Base-by-base conservation (phyloP, 2,113 vertebrate genomes). In the Takifugu bimaculatus region DNA sequence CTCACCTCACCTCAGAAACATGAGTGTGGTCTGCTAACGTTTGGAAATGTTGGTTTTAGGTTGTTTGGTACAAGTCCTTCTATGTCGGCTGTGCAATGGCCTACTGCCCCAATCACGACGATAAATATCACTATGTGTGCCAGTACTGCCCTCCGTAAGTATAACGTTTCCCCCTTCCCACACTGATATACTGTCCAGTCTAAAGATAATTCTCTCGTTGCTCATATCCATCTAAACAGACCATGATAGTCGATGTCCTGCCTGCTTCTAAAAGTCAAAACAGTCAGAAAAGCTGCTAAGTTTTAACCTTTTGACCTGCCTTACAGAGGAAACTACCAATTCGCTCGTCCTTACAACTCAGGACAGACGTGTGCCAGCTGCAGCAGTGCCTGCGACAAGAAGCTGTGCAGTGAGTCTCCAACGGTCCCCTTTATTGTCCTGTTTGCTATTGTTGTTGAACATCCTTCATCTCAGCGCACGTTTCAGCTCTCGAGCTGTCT, bases 361-460 rank as follows among this genome's bases (percentile, higher is more conserved):
- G 84, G 85, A 53, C 48, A 56, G 5, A 2, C 70, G 26, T 90
- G 90, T 6, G 48, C 5, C 2, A 80, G 85, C 45, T 90, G 85
- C 15, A 76, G 77, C 13, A 47, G 61, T 0, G 48, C 60, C 29
- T 90, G 87, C 39, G 70, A 87, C 13, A 68, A 79, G 52, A 80
- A 78, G 26, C 73, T 88, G 65, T 88, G 89, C 75, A 81, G 81
- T 88, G 72, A 85, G 83, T 87, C 13, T n/a, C 45, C 6, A 25
- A 49, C 10, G 7, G 48, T 2, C 14, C 2, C 5, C 5, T 32
- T 39, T 39, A 39, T 39, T 39, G 2, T 39, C 11, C 1, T 39
- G 7, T 10, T 39, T 32, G 6, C 6, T 32, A 32, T 32, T 32
- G 6, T 32, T 32, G 6, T 6, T 32, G 6, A 32, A 4, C 44